These are phyloP conservation scores for Falco biarmicus DNA, from an alignment of 2,797 vertebrate genomes.

Conservation along the genomic window DNA sequence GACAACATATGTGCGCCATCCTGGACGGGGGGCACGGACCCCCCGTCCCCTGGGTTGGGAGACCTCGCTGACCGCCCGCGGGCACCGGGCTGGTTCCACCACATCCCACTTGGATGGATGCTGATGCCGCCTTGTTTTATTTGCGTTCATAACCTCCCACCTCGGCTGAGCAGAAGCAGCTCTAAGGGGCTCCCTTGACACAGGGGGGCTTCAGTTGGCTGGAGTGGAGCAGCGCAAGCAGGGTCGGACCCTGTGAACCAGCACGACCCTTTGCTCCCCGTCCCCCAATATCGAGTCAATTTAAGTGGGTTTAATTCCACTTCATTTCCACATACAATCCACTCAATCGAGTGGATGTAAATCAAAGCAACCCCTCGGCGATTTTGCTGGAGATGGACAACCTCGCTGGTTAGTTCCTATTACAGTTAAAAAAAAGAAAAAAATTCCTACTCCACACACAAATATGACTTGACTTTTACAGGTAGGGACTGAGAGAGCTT, in stretches of 20 bases:
- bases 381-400: background rate
- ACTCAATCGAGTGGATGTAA: background rate
- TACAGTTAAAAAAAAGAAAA: background rate
- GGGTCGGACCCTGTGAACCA: background rate
- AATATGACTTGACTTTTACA: background rate
- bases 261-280: background rate
- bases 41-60: too few relatives aligned
- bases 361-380: background rate
- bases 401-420: background rate
- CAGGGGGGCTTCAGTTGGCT: background rate
- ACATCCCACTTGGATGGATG: rapidly evolving
- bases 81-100: background rate
- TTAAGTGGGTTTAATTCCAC: too few relatives aligned
- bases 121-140: background rate
- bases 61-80: too few relatives aligned
- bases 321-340: too few relatives aligned
- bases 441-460: background rate
- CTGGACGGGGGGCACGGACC: too few relatives aligned
- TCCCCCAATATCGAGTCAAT: background rate
- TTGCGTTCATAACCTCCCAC: background rate
- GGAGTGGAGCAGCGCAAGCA: background rate
- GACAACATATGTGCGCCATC: too few relatives aligned
- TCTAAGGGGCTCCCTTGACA: rapidly evolving
- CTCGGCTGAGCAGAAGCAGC: background rate
- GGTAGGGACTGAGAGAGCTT: background rate